Conservation (phyloP, 2,113 vertebrate species). For the Macrotus californicus region DNA sequence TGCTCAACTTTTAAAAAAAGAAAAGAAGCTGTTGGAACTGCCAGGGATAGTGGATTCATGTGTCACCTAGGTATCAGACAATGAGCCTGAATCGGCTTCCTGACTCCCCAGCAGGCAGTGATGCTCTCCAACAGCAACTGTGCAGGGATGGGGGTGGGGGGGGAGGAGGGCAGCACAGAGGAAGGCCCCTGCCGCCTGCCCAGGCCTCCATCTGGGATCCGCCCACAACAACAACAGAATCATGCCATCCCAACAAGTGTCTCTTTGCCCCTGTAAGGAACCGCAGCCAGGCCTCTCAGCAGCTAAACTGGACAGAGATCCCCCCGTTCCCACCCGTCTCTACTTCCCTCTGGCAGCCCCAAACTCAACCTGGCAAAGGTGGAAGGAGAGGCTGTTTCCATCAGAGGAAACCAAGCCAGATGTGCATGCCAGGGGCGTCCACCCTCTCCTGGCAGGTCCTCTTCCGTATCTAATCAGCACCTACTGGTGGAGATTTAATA, state of each 20-base stretch:
- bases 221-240: accelerated
- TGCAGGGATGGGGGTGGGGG: too few species aligned
- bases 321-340: neutral
- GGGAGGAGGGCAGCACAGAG: neutral
- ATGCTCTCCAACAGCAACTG: accelerated
- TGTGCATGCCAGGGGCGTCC: too few species aligned
- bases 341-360: neutral
- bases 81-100: neutral
- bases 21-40: neutral
- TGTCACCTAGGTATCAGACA: neutral
- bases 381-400: neutral
- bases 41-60: neutral
- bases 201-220: neutral
- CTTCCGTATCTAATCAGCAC: neutral
- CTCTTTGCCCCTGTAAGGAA: neutral
- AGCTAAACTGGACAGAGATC: neutral
- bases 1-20: neutral
- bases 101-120: neutral
- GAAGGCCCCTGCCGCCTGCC: too few species aligned
- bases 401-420: neutral
- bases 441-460: neutral
- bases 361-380: neutral
- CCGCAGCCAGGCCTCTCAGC: neutral
- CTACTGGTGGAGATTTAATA: too few species aligned
- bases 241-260: accelerated